These are phyloP conservation scores for Gasterosteus nipponicus DNA, from an alignment of 2,113 vertebrate genomes.

Conservation along the genomic window DNA sequence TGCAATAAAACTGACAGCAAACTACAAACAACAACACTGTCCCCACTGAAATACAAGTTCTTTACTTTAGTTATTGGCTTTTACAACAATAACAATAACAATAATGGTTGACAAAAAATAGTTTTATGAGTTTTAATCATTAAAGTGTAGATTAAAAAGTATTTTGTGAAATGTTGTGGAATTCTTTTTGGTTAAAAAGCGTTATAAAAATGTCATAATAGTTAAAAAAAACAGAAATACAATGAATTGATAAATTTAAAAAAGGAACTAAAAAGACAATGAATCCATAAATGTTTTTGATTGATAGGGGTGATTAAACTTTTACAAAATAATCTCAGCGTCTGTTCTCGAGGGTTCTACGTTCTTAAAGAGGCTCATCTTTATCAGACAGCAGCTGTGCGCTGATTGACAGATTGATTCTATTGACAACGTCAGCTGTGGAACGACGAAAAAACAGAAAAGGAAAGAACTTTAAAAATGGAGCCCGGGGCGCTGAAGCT, in stretches of 20 bases:
- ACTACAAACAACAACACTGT: no score
- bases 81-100: no score
- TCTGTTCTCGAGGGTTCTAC: background rate
- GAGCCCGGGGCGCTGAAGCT: constrained; percentile 2
- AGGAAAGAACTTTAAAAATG: background rate
- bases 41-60: no score
- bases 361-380: background rate
- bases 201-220: background rate
- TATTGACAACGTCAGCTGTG: background rate
- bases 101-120: no score
- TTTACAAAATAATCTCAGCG: constrained; percentile 24
- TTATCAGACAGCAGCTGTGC: background rate
- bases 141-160: no score
- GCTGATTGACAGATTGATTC: background rate
- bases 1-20: no score
- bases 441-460: background rate
- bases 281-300: background rate
- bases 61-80: no score
- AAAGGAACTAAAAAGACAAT: background rate
- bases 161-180: no score
- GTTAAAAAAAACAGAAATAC: background rate
- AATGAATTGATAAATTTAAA: background rate
- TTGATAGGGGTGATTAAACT: background rate
- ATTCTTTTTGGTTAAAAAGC: no score
- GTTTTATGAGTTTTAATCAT: no score